phyloP scores from a whole-genome alignment of 2,113 vertebrate species.

The Desmodus rotundus region DNA sequence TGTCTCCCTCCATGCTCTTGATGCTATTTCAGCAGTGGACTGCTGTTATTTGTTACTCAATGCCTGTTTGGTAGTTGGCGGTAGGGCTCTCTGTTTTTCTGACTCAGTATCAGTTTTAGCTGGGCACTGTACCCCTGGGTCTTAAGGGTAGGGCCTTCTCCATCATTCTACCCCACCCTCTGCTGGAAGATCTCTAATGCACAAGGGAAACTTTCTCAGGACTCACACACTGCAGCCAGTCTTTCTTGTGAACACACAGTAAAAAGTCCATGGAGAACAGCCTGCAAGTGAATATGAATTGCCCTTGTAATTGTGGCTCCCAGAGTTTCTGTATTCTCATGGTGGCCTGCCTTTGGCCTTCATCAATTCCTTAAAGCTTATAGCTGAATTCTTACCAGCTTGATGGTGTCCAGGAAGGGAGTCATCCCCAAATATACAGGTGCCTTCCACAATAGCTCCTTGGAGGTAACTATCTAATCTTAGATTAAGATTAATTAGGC shows the following conservation, averaged over 20 bases:
- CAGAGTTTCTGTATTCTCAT: background rate
- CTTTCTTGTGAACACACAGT: background rate
- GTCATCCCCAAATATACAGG: background rate
- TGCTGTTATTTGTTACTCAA: no score
- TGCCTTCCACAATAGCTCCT: background rate
- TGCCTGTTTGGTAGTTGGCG: no score
- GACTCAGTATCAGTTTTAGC: no score
- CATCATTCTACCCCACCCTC: no score
- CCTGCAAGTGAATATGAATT: background rate
- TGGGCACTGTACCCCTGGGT: no score
- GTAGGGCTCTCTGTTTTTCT: no score
- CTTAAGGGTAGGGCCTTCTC: no score
- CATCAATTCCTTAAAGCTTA: background rate
- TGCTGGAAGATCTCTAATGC: background rate
- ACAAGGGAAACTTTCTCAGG: background rate
- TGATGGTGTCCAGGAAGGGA: background rate
- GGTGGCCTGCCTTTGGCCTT: background rate
- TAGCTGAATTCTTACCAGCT: background rate
- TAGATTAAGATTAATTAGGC: background rate
- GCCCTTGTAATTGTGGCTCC: background rate
- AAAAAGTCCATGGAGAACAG: background rate
- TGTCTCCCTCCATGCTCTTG: no score
- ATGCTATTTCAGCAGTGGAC: no score
- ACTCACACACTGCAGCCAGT: background rate
- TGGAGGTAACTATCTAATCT: background rate